A percentile compares a stretch with the other conserved stretches of the same genome.
phyloP scores from a whole-genome alignment of 2,888 invertebrate genomes.

The Pristionchus fissidentatus region DNA sequence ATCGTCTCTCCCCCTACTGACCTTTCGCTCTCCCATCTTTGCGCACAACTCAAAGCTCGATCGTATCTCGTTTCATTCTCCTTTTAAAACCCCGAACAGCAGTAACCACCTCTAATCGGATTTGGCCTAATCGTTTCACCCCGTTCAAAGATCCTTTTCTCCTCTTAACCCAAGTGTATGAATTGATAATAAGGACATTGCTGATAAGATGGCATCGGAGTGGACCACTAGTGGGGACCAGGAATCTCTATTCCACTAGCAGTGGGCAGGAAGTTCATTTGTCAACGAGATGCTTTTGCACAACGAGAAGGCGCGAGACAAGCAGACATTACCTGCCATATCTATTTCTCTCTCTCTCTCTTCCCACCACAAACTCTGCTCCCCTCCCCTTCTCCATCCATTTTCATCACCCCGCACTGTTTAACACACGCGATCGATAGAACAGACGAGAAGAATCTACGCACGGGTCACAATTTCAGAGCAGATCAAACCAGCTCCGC shows the following conservation, averaged over 20 bases:
- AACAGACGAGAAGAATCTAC: too few relatives aligned
- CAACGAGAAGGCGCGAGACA: not conserved
- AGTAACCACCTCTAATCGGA: not conserved
- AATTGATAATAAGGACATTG: constrained; percentile 8
- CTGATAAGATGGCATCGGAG: not conserved
- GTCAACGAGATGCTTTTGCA: not conserved
- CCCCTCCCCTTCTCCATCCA: constrained; percentile 11
- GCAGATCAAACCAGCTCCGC: too few relatives aligned
- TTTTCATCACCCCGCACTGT: constrained; percentile 39
- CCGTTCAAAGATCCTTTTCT: not conserved
- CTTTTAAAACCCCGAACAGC: not conserved
- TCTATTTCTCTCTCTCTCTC: not conserved
- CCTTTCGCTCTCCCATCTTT: constrained; percentile 39
- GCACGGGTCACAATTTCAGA: too few relatives aligned
- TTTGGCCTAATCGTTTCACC: not conserved
- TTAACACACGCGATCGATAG: constrained; percentile 38
- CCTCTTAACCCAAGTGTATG: not conserved
- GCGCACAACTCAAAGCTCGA: constrained; percentile 24
- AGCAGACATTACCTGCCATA: constrained; percentile 9
- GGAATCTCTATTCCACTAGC: not conserved
- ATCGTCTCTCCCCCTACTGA: not conserved
- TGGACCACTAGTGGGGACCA: not conserved
- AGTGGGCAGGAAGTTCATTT: constrained; percentile 25
- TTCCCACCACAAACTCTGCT: constrained; percentile 30
- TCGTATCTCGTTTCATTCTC: constrained; percentile 25